Conservation (phyloP, 2,797 vertebrate species). For the Lepus townsendii region DNA sequence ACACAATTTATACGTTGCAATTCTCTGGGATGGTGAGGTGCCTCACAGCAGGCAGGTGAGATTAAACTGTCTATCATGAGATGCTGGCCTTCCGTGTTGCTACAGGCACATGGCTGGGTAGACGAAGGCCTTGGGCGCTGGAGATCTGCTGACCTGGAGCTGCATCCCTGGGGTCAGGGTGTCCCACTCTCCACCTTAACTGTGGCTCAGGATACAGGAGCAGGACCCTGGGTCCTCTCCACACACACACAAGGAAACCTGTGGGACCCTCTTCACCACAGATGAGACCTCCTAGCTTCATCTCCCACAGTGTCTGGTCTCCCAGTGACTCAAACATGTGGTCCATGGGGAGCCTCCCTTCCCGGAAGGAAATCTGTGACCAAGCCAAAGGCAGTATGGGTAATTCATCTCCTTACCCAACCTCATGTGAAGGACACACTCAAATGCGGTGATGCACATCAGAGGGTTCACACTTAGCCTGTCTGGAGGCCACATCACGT, state of each 20-base stretch:
- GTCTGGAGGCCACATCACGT: neutral
- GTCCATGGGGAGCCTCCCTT: neutral
- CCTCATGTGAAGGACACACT: neutral
- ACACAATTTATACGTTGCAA: slow-evolving; percentile 81
- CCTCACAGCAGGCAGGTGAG: slow-evolving; percentile 83
- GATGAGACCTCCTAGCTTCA: neutral
- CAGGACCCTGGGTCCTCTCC: neutral
- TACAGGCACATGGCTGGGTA: slow-evolving; percentile 60
- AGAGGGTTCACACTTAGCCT: neutral
- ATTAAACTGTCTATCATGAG: slow-evolving; percentile 85
- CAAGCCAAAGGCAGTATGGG: neutral
- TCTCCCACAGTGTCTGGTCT: slow-evolving; percentile 1
- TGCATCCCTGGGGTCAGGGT: neutral
- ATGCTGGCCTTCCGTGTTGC: slow-evolving; percentile 67
- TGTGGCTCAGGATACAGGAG: neutral
- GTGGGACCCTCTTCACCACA: neutral
- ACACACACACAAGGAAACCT: neutral
- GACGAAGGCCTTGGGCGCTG: slow-evolving; percentile 68
- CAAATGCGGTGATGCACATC: neutral
- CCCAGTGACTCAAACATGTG: neutral
- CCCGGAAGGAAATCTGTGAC: neutral
- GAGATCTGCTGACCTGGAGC: slow-evolving; percentile 39
- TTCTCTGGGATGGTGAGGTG: slow-evolving; percentile 65
- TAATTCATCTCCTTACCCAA: slow-evolving; percentile 19
- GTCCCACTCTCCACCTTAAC: neutral